Evolutionary conservation across 2,888 invertebrate species (phyloP).

Genomic region (Dasypogon diadema): DNA sequence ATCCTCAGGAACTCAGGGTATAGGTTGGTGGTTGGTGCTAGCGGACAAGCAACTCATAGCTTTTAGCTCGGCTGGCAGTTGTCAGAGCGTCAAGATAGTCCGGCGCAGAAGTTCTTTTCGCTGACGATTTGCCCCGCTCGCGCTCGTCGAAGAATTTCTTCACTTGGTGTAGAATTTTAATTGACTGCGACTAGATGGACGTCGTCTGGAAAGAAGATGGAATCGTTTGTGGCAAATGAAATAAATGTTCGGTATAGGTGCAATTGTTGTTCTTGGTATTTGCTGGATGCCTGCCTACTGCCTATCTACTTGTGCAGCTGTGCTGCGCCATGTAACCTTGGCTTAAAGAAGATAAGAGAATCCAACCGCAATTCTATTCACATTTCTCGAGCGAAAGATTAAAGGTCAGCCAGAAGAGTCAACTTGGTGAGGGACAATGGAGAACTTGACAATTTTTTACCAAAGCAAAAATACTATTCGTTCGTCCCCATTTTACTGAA

Average conservation of each 20-base stretch:
- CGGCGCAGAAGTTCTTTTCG: conserved; percentile 3
- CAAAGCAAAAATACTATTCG: neutral
- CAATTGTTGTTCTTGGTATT: conserved; percentile 33
- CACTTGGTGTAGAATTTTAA: conserved; percentile 55
- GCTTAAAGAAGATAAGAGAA: neutral
- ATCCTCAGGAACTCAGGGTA: conserved; percentile 2
- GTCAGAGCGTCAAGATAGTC: neutral
- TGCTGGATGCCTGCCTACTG: neutral
- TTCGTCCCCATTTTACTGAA: neutral
- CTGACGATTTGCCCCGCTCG: conserved; percentile 18
- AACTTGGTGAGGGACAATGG: conserved; percentile 14
- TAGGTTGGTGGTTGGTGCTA: neutral
- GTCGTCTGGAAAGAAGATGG: conserved; percentile 32
- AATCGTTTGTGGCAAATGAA: conserved; percentile 46
- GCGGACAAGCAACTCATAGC: conserved; percentile 9
- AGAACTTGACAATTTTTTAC: conserved; percentile 24
- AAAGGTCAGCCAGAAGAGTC: conserved; percentile 35
- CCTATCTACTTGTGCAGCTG: neutral
- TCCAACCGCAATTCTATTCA: conserved; percentile 9
- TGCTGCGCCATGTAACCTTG: neutral
- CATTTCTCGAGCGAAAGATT: conserved; percentile 33
- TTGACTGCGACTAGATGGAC: conserved; percentile 50
- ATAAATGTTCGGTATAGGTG: conserved; percentile 3
- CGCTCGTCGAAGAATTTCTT: conserved; percentile 38
- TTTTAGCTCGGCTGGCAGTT: neutral